phyloP scores from a whole-genome alignment of 2,888 invertebrate species.

The Melieria picta region DNA sequence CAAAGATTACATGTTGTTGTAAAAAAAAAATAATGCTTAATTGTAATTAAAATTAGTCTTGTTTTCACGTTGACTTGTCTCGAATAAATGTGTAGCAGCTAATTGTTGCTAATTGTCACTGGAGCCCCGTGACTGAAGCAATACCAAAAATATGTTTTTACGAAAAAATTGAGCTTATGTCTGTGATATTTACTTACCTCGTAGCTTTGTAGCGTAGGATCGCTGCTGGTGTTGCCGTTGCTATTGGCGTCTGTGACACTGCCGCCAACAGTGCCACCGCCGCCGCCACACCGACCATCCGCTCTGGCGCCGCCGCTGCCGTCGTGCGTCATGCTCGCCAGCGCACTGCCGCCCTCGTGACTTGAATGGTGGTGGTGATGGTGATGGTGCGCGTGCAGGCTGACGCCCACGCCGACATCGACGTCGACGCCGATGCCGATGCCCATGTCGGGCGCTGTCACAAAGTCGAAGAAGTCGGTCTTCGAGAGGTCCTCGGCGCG shows the following conservation, averaged over 20 bases:
- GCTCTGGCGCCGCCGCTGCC: slow-evolving; percentile 46
- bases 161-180: too few relatives aligned
- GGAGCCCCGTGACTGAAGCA: too few relatives aligned
- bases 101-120: too few relatives aligned
- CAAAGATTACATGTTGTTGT: too few relatives aligned
- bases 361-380: slow-evolving; percentile 45
- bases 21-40: too few relatives aligned
- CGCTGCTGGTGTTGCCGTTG: slow-evolving; percentile 44
- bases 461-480: slow-evolving; percentile 90
- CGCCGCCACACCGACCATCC: slow-evolving; percentile 32
- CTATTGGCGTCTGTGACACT: slow-evolving; percentile 41
- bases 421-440: slow-evolving; percentile 63
- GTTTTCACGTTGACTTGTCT: too few relatives aligned
- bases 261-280: slow-evolving; percentile 38
- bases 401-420: slow-evolving; percentile 61
- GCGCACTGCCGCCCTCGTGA: slow-evolving; percentile 42
- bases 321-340: slow-evolving; percentile 52
- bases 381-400: slow-evolving; percentile 53
- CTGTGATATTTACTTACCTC: slow-evolving; percentile 55
- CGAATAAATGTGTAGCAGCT: too few relatives aligned
- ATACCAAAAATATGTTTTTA: too few relatives aligned
- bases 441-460: slow-evolving; percentile 79
- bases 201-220: slow-evolving; percentile 65
- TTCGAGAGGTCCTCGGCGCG: slow-evolving; percentile 84
- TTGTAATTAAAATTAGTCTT: too few relatives aligned